Evolutionary conservation across 2,888 invertebrate species (phyloP).

Genomic region (Phrixothrix hirtus): DNA sequence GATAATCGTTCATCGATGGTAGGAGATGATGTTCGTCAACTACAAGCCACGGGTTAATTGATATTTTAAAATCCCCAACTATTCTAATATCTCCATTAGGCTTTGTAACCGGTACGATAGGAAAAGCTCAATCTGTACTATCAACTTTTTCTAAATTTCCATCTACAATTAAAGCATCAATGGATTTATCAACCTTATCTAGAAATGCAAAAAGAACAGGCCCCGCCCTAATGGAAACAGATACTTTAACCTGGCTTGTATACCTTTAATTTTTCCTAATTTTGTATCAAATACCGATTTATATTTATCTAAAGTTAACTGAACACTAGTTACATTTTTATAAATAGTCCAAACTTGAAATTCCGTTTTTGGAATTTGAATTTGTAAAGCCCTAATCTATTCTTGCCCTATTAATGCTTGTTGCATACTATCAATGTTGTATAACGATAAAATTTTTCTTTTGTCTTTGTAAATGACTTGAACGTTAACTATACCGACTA

Average conservation of each 20-base stretch:
- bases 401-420: no score
- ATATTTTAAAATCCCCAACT: background rate
- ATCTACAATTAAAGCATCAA: background rate
- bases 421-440: no score
- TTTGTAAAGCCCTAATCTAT: no score
- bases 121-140: background rate
- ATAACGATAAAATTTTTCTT: no score
- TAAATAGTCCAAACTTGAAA: no score
- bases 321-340: background rate
- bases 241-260: background rate
- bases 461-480: no score
- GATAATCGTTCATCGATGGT: constrained; percentile 1
- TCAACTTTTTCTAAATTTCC: background rate
- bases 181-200: background rate
- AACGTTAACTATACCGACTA: no score
- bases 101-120: background rate
- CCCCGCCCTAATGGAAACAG: background rate
- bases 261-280: no score
- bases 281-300: background rate
- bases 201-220: background rate
- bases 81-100: background rate
- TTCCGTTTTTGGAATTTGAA: no score
- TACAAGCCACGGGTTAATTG: background rate
- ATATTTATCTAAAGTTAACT: background rate
- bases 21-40: constrained; percentile 5